Conservation (phyloP, 2,888 invertebrate species). For the Eugnorisma glareosa region DNA sequence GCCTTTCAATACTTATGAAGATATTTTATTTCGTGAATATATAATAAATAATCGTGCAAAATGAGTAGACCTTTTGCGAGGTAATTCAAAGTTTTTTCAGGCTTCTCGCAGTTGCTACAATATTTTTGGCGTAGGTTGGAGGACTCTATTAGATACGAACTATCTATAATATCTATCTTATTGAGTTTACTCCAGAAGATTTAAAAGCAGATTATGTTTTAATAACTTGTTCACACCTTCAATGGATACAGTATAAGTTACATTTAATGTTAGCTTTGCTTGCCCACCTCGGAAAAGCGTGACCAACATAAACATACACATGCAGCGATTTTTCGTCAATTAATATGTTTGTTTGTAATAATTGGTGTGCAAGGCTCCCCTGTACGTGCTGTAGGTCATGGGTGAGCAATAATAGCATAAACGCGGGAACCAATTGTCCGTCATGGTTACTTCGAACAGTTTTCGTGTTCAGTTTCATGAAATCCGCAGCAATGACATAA, state of each 20-base stretch:
- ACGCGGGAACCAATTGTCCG: conserved; percentile 79
- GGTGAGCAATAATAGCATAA: conserved; percentile 76
- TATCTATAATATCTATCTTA: neutral
- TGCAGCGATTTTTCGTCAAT: conserved; percentile 67
- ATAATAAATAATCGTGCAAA: no score
- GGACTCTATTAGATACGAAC: neutral
- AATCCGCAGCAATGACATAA: conserved; percentile 74
- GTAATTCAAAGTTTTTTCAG: neutral
- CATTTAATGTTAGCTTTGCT: conserved; percentile 6
- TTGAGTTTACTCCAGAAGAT: neutral
- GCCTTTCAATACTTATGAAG: neutral
- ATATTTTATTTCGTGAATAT: neutral
- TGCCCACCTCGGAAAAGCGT: conserved; percentile 49
- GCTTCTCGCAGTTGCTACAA: neutral
- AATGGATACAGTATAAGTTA: conserved; percentile 32
- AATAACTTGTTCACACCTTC: conserved; percentile 35
- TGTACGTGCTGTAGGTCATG: conserved; percentile 78
- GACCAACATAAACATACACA: conserved; percentile 44
- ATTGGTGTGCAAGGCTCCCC: conserved; percentile 76
- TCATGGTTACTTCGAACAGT: conserved; percentile 70
- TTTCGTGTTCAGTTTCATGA: conserved; percentile 64
- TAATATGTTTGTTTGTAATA: conserved; percentile 69
- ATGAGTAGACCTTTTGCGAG: no score
- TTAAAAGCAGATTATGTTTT: conserved; percentile 3
- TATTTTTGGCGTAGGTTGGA: conserved; percentile 5